phyloP scores from a whole-genome alignment of 2,797 vertebrate species.

The Gila robusta region DNA sequence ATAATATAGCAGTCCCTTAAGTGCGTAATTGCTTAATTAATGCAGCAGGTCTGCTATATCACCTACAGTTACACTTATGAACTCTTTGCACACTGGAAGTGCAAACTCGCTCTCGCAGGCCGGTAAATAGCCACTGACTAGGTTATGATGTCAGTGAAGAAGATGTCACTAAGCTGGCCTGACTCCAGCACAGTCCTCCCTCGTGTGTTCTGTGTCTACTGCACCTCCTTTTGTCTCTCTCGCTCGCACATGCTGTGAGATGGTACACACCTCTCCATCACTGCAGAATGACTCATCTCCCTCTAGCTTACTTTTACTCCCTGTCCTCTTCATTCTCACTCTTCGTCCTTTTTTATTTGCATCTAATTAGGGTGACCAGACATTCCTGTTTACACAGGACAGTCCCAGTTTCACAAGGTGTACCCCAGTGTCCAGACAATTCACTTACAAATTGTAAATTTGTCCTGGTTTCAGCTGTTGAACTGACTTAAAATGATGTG shows the following conservation, averaged over 20 bases:
- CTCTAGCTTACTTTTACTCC: conserved; percentile 16
- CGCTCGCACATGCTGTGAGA: conserved; percentile 22
- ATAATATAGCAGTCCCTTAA: conserved; percentile 8
- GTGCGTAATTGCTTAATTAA: conserved; percentile 32
- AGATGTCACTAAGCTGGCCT: conserved; percentile 45
- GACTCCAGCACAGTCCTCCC: conserved; percentile 27
- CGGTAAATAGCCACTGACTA: conserved; percentile 9
- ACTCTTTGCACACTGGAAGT: background rate
- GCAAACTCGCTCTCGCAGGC: background rate
- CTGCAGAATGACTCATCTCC: conserved; percentile 50
- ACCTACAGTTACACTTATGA: conserved; percentile 13
- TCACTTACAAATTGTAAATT: conserved; percentile 14
- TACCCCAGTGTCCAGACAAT: background rate
- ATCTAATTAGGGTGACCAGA: conserved; percentile 27
- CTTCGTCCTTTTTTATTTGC: conserved; percentile 27
- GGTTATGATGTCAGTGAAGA: conserved; percentile 45
- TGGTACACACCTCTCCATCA: conserved; percentile 33
- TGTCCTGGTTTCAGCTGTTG: background rate
- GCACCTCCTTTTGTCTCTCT: conserved; percentile 37
- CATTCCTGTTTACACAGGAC: background rate
- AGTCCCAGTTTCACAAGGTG: background rate
- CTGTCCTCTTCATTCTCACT: conserved; percentile 14
- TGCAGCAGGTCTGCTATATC: background rate
- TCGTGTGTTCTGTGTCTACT: background rate
- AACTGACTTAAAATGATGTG: background rate